A percentile compares a stretch with the other conserved stretches of the same genome.
Conservation (phyloP, 2,888 invertebrate species). For the Dicyrtoma fusca region DNA sequence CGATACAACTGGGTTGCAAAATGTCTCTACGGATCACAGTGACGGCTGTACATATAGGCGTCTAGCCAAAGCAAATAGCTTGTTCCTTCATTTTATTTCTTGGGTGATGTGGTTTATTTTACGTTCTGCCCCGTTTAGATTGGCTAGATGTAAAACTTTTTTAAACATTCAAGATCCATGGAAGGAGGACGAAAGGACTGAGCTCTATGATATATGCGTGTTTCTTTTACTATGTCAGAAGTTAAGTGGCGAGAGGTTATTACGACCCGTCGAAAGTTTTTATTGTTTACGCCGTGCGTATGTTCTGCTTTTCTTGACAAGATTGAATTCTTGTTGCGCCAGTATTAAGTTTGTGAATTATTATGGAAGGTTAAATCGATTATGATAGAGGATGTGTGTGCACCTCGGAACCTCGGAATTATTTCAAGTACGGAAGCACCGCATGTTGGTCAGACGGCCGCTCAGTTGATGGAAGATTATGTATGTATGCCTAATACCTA, state of each 20-base stretch:
- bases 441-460: too few species aligned
- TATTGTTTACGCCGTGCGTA: conserved; percentile 15
- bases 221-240: conserved; percentile 5
- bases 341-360: conserved; percentile 25
- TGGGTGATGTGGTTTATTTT: conserved; percentile 19
- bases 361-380: conserved; percentile 24
- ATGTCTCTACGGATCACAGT: too few species aligned
- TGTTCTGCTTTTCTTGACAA: conserved; percentile 11
- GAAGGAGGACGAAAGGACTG: conserved; percentile 5
- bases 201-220: conserved; percentile 1
- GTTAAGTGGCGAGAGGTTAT: conserved; percentile 26
- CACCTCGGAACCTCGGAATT: background rate
- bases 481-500: too few species aligned
- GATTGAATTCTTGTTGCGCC: conserved; percentile 10
- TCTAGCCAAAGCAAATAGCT: conserved; percentile 18
- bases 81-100: conserved; percentile 14
- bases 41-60: conserved; percentile 1
- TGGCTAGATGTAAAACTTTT: conserved; percentile 19
- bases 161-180: background rate
- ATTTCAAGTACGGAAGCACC: background rate
- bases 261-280: conserved; percentile 21
- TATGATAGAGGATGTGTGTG: conserved; percentile 16
- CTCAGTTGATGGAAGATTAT: too few species aligned
- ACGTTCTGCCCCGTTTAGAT: conserved; percentile 23
- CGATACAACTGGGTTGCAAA: too few species aligned